These are phyloP conservation scores for Arenaria interpres DNA, from an alignment of 2,113 vertebrate species.

Conservation along the genomic window DNA sequence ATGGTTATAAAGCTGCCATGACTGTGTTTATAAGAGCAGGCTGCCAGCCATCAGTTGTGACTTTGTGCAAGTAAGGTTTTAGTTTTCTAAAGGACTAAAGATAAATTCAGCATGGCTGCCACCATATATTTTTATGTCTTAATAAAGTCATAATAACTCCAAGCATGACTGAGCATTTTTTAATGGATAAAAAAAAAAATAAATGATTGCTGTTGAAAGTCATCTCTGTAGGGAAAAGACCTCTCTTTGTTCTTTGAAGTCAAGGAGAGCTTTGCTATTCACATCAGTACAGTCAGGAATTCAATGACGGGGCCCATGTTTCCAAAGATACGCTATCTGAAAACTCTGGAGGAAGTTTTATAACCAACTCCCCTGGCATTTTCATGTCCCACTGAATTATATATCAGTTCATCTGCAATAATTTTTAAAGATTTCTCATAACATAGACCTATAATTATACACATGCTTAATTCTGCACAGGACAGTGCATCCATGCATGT, in stretches of 20 bases:
- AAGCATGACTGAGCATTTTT: background rate
- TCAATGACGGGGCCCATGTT: background rate
- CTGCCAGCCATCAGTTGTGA: background rate
- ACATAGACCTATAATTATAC: background rate
- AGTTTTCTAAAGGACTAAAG: background rate
- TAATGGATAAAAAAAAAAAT: background rate
- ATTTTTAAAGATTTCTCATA: background rate
- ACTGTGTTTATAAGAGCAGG: background rate
- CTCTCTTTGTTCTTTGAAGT: background rate
- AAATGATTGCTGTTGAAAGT: background rate
- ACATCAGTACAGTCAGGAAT: background rate
- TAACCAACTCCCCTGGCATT: background rate
- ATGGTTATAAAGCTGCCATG: background rate
- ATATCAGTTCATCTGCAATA: background rate
- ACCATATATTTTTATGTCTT: background rate
- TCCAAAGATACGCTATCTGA: background rate
- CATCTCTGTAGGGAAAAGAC: background rate
- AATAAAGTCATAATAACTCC: background rate
- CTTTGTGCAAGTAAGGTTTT: slow-evolving; percentile 47
- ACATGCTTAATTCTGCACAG: background rate
- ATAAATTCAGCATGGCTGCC: background rate
- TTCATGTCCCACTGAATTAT: background rate
- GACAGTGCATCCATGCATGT: background rate
- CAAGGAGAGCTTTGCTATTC: slow-evolving; percentile 7
- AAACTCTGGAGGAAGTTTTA: background rate